Percentiles rank a stretch among this genome's conserved stretches.
These are phyloP conservation scores for Periophthalmus magnuspinnatus DNA, from an alignment of 2,797 vertebrate genomes.

Conservation along the genomic window DNA sequence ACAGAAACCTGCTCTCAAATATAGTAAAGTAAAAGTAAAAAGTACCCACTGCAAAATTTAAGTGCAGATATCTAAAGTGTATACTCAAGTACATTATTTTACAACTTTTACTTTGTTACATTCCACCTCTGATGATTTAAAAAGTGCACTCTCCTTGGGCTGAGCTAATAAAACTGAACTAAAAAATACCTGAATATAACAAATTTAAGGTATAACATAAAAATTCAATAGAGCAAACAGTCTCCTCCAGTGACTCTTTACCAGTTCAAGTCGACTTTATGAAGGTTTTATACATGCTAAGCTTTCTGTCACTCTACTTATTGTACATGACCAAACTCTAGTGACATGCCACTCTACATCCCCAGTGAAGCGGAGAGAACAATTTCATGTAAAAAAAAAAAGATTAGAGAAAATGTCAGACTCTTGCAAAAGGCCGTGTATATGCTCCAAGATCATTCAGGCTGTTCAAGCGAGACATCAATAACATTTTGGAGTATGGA, in stretches of 20 bases:
- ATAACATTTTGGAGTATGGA: constrained; percentile 14
- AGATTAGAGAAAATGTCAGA: constrained; percentile 18
- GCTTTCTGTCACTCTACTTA: constrained; percentile 19
- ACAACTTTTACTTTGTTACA: no score
- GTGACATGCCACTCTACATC: constrained; percentile 12
- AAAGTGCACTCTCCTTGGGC: no score
- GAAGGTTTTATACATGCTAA: constrained; percentile 53
- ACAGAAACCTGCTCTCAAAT: no score
- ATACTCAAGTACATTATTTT: no score
- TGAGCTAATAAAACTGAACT: no score
- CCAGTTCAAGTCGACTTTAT: constrained; percentile 43
- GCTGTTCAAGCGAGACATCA: constrained; percentile 17
- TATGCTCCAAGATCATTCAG: neutral
- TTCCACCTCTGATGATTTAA: no score
- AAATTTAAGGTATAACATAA: no score
- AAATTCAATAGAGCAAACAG: neutral
- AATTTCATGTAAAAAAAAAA: constrained; percentile 14
- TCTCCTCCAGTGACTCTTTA: constrained; percentile 30
- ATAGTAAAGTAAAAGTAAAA: no score
- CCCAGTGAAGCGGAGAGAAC: constrained; percentile 11
- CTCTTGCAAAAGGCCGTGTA: constrained; percentile 36
- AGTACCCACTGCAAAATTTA: no score
- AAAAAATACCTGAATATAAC: no score
- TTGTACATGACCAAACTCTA: neutral
- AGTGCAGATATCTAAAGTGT: no score